Base-by-base conservation (phyloP, 1,140 invertebrate species). In the Telenomus remus region DNA sequence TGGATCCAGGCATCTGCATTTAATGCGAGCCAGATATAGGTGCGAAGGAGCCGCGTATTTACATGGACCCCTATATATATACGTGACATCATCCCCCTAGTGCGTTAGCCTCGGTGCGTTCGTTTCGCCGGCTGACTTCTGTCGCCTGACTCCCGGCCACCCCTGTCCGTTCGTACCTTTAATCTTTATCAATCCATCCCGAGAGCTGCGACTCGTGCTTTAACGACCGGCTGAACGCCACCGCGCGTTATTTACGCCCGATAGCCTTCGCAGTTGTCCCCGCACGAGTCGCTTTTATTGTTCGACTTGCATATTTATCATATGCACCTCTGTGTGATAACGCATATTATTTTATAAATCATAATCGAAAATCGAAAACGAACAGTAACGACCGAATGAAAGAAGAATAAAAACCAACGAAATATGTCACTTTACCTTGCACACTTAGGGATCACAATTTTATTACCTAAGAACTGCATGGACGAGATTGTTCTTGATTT, bases 181-280 rank as follows among this genome's bases (percentile, higher is more conserved):
- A 88, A 87, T 88, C 86, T 88, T 86, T 88, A 87, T 88, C 87
- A 88, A 87, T 87, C 84, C 87, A 81, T 81, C 81, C 81, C 81
- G 74, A 71, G 59, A 76, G 59, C 76, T 44, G 50, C 64, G 76
- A 74, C 72, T 78, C 61, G 76, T 70, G 79, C 79, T 76, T 76
- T 78, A 76, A 80, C 78, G 80, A 80, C 77, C 80, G 80, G 75
- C 83, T 76, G 81, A 78, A 85, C 84, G 83, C 83, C 82, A 79
- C 82, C 84, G 82, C 79, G 84, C 82, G 84, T 87, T 87, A 86
- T 85, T 86, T 84, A 87, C 85, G 85, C 81, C 82, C 82, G 85
- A 87, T 87, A 84, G 81, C 82, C 65, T 75, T 54, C 61, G 76
- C 79, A 65, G 77, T 76, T 57, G 51, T 68, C 71, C 71, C 71